These are phyloP conservation scores for Gavialis gangeticus DNA, from an alignment of 2,113 vertebrate species.

Conservation along the genomic window DNA sequence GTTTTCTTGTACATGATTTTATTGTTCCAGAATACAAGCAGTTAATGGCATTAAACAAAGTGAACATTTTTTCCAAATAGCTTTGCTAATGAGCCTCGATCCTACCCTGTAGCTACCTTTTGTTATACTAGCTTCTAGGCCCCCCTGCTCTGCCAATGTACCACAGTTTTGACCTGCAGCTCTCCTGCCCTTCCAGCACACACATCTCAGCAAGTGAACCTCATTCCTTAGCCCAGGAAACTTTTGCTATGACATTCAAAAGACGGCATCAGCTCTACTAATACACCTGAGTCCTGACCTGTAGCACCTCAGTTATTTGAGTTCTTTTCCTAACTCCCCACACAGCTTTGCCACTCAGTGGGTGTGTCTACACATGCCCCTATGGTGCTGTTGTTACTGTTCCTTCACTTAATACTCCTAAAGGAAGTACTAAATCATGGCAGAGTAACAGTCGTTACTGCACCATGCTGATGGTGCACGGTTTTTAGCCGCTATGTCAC, in stretches of 20 bases:
- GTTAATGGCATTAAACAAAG: neutral
- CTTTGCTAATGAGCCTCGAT: neutral
- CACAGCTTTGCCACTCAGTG: neutral
- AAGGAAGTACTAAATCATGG: too few relatives aligned
- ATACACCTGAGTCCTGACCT: neutral
- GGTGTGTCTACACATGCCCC: too few relatives aligned
- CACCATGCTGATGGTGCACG: too few relatives aligned
- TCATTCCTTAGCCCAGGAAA: neutral
- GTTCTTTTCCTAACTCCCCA: neutral
- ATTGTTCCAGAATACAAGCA: neutral
- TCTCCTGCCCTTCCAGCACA: neutral
- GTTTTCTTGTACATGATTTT: neutral
- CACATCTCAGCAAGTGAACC: neutral
- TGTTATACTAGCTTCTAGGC: neutral
- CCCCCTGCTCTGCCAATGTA: neutral
- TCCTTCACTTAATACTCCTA: too few relatives aligned
- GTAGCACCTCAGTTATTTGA: neutral
- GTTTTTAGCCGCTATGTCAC: too few relatives aligned
- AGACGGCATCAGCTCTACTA: fast-evolving
- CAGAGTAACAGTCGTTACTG: too few relatives aligned
- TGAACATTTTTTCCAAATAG: neutral
- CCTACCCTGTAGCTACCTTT: neutral
- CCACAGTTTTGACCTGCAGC: neutral
- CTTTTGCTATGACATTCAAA: neutral
- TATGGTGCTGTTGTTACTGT: too few relatives aligned